Evolutionary conservation across 2,797 vertebrate genomes (phyloP).

Genomic region (Natrix natrix): DNA sequence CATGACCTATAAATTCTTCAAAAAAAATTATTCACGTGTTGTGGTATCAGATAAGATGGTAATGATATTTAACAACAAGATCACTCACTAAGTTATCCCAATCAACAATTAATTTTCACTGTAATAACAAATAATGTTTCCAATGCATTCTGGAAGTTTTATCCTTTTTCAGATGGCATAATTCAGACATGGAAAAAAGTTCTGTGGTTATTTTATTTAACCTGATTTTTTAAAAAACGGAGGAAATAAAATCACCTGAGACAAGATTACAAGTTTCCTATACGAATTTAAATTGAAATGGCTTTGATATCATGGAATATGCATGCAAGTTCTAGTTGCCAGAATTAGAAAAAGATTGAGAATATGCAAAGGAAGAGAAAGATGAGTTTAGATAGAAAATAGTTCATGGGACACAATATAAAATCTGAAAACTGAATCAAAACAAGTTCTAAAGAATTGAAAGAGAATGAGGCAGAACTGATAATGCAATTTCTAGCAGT

Average conservation of each 20-base stretch:
- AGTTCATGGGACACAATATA: background rate
- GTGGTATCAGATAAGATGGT: background rate
- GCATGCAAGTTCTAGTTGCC: background rate
- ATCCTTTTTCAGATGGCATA: background rate
- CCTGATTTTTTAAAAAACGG: background rate
- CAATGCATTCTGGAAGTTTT: background rate
- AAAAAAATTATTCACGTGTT: background rate
- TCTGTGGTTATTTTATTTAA: background rate
- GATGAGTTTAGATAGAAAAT: background rate
- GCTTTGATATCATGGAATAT: background rate
- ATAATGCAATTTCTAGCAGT: background rate
- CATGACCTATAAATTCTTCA: background rate
- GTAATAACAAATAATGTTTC: background rate
- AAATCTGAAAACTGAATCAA: background rate
- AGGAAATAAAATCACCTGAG: background rate
- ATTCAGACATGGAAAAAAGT: background rate
- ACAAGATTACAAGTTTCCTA: background rate
- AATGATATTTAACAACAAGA: background rate
- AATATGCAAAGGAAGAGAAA: background rate
- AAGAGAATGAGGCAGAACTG: background rate
- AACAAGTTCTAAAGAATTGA: background rate
- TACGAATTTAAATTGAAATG: background rate
- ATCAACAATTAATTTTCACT: background rate
- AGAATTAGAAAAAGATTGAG: background rate
- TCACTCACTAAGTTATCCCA: background rate